These are phyloP conservation scores for Emydocephalus ijimae DNA, from an alignment of 2,113 vertebrate genomes.

Conservation along the genomic window DNA sequence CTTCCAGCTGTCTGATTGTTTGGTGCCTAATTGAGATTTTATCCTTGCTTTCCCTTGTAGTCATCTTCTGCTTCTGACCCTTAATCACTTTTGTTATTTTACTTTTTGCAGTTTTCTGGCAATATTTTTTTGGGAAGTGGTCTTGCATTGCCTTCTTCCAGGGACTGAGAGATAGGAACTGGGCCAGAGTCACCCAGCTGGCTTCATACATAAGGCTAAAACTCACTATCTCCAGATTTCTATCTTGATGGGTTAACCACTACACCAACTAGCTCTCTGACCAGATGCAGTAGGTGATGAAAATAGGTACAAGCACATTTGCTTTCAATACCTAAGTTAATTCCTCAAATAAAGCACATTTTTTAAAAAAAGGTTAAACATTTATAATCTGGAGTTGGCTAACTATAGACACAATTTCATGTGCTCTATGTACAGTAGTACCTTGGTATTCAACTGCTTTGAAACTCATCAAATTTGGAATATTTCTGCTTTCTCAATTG, in stretches of 20 bases:
- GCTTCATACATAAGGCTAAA: not conserved
- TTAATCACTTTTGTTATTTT: not conserved
- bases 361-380: not conserved
- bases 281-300: not conserved
- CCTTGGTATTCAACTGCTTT: too few relatives aligned
- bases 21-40: not conserved
- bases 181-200: not conserved
- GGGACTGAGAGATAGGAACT: not conserved
- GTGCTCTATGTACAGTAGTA: too few relatives aligned
- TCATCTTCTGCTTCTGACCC: not conserved
- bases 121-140: not conserved
- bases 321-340: not conserved
- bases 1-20: not conserved
- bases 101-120: not conserved
- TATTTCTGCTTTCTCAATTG: too few relatives aligned
- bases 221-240: not conserved
- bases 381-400: not conserved
- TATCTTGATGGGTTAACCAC: not conserved
- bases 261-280: not conserved
- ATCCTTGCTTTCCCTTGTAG: not conserved
- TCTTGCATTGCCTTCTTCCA: not conserved
- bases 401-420: too few relatives aligned
- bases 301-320: not conserved
- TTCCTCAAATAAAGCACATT: not conserved
- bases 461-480: too few relatives aligned